Evolutionary conservation across 2,113 vertebrate genomes (phyloP).

Genomic region (Bufo gargarizans): DNA sequence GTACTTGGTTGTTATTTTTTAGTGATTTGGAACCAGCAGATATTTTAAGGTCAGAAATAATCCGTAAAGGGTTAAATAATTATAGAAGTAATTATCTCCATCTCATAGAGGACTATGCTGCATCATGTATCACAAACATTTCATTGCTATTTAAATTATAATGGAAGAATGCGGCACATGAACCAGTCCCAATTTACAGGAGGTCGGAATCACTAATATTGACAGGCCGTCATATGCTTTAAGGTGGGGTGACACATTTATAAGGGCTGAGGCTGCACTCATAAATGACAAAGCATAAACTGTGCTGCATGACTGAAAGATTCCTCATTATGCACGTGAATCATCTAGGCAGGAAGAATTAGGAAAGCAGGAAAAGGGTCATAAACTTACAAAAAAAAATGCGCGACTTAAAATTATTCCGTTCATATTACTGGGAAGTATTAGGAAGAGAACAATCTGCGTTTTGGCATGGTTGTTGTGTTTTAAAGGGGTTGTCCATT

Average conservation of each 20-base stretch:
- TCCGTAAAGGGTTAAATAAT: neutral
- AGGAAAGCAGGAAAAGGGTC: neutral
- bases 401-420: neutral
- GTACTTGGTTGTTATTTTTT: too few species aligned
- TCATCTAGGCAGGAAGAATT: constrained; percentile 3
- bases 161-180: neutral
- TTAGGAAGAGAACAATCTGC: neutral
- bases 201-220: neutral
- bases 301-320: neutral
- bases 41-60: too few species aligned
- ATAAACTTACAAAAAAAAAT: neutral
- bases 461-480: neutral
- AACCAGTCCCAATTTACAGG: neutral
- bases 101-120: neutral
- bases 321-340: constrained; percentile 28
- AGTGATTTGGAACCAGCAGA: too few species aligned
- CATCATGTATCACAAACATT: neutral
- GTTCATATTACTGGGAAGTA: neutral
- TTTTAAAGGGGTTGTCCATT: too few species aligned
- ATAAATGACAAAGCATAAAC: constrained; percentile 22
- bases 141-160: too few species aligned
- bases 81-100: neutral
- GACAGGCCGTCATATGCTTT: constrained; percentile 1
- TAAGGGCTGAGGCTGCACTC: neutral
- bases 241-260: constrained; percentile 37